Percentiles rank a stretch among this genome's conserved stretches.
These are phyloP conservation scores for Climacteris rufus DNA, from an alignment of 2,113 vertebrate genomes.

Conservation along the genomic window DNA sequence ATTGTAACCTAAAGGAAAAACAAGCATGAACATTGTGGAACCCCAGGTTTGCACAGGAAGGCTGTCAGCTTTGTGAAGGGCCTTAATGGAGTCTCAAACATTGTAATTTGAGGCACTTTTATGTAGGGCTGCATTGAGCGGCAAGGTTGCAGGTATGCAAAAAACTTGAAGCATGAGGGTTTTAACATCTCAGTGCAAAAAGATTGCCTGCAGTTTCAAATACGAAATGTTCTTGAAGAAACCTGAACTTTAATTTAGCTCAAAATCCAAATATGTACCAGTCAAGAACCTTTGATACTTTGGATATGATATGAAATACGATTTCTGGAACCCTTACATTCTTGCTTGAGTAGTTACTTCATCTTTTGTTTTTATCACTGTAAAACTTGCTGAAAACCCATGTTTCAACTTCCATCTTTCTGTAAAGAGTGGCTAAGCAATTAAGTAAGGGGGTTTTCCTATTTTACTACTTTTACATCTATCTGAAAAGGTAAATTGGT, in stretches of 20 bases:
- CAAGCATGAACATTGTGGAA: background rate
- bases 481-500: background rate
- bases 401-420: background rate
- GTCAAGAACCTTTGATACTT: slow-evolving; percentile 21
- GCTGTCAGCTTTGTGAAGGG: background rate
- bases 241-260: slow-evolving; percentile 31
- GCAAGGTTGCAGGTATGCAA: background rate
- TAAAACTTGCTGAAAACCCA: background rate
- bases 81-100: background rate
- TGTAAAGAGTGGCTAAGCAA: background rate
- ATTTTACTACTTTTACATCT: background rate
- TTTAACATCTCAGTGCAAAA: slow-evolving; percentile 21
- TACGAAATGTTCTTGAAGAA: slow-evolving; percentile 44
- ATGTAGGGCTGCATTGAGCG: background rate
- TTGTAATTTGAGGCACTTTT: background rate
- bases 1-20: background rate
- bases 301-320: background rate
- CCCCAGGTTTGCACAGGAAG: background rate
- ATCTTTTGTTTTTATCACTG: background rate
- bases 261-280: slow-evolving; percentile 39
- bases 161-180: background rate
- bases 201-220: background rate
- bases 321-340: background rate
- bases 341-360: background rate
- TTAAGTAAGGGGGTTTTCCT: background rate